Conservation (phyloP, 53 echinoderm and acorn worm genomes). For the Holothuria scabra region DNA sequence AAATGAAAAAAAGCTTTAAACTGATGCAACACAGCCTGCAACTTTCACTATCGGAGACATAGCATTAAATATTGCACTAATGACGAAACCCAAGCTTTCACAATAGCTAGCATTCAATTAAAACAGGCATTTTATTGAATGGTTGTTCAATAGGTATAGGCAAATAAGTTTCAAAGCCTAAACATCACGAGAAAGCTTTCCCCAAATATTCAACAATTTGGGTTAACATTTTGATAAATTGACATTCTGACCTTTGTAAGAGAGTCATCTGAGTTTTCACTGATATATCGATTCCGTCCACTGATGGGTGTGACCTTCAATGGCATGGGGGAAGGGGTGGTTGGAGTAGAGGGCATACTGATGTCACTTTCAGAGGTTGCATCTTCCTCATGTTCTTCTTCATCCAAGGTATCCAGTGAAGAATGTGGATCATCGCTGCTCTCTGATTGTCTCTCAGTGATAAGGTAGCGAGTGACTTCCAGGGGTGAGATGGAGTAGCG, state of each 20-base stretch:
- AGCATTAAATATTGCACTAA: too few species aligned
- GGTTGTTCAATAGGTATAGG: too few species aligned
- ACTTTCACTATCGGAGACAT: too few species aligned
- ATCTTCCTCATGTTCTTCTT: constrained; percentile 42
- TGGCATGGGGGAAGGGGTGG: constrained; percentile 12
- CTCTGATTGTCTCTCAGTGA: constrained; percentile 78
- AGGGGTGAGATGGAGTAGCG: constrained; percentile 90
- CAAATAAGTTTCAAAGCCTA: too few species aligned
- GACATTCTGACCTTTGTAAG: constrained; percentile 22
- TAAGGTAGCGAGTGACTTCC: constrained; percentile 86
- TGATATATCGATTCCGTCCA: constrained; percentile 15
- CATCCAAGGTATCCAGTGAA: constrained; percentile 16
- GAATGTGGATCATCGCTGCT: constrained; percentile 65
- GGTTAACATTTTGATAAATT: too few species aligned
- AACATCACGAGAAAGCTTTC: too few species aligned
- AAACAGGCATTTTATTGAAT: too few species aligned
- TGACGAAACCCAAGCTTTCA: too few species aligned
- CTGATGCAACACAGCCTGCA: too few species aligned
- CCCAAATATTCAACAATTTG: too few species aligned
- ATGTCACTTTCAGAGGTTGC: constrained; percentile 83
- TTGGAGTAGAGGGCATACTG: constrained; percentile 68
- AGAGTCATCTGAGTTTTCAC: constrained; percentile 48
- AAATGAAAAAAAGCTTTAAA: too few species aligned
- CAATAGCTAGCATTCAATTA: too few species aligned
- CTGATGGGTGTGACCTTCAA: constrained; percentile 31